phyloP scores from a whole-genome alignment of 2,888 invertebrate genomes.

The Liodrosophila aerea region DNA sequence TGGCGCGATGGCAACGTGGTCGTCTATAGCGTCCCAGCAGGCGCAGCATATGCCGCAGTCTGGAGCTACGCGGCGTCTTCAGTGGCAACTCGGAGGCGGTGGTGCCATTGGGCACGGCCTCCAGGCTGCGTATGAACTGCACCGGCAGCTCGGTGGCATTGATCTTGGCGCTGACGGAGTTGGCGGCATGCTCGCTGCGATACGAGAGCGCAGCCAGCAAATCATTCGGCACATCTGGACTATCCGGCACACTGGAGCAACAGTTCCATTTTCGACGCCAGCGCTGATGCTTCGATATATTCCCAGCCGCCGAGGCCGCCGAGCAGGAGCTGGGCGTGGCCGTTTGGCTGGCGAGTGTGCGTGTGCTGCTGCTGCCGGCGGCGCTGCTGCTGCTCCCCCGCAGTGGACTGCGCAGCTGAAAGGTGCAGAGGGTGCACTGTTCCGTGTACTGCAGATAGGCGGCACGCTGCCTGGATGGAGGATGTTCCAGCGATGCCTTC shows the following conservation, averaged over 20 bases:
- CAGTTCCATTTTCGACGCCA: constrained; percentile 85
- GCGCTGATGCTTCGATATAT: constrained; percentile 82
- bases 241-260: constrained; percentile 85
- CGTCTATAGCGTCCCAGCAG: constrained; percentile 81
- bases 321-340: constrained; percentile 40
- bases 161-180: constrained; percentile 57
- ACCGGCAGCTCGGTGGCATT: constrained; percentile 71
- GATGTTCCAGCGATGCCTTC: constrained; percentile 73
- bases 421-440: constrained; percentile 82
- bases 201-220: constrained; percentile 80
- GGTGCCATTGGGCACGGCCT: constrained; percentile 34
- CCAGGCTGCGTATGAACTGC: constrained; percentile 53
- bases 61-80: constrained; percentile 60
- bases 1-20: constrained; percentile 77
- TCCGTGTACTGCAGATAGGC: constrained; percentile 81
- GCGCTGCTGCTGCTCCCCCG: constrained; percentile 37
- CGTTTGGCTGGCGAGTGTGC: constrained; percentile 48
- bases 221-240: constrained; percentile 84
- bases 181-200: too few relatives aligned
- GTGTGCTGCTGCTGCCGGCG: constrained; percentile 46
- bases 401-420: constrained; percentile 79
- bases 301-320: constrained; percentile 54
- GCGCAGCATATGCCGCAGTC: constrained; percentile 81
- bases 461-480: constrained; percentile 38
- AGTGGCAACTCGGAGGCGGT: constrained; percentile 31